Conservation (phyloP, 2,888 invertebrate species). For the Acleris laterana region DNA sequence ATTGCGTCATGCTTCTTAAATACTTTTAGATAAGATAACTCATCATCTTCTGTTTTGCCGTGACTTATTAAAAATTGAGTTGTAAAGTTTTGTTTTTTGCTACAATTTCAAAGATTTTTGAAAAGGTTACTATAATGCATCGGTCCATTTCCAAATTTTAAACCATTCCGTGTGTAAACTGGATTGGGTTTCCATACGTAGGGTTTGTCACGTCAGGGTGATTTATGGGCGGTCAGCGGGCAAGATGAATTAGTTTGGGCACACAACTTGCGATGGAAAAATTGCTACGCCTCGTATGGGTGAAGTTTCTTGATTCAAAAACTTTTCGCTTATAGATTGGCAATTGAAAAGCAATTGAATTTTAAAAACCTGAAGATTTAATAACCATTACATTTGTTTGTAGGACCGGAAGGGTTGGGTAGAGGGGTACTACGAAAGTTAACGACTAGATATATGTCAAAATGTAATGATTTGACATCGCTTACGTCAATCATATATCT, state of each 20-base stretch:
- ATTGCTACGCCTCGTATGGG: constrained; percentile 22
- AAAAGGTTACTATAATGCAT: not conserved
- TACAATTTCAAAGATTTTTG: not conserved
- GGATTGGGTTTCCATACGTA: constrained; percentile 26
- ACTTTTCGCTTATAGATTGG: constrained; percentile 1
- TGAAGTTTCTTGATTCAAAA: constrained; percentile 3
- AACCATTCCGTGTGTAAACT: constrained; percentile 7
- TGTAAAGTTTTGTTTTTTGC: too few relatives aligned
- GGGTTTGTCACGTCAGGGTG: constrained; percentile 20
- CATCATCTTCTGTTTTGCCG: too few relatives aligned
- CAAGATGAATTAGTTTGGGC: constrained; percentile 38
- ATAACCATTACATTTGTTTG: not conserved
- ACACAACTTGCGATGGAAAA: constrained; percentile 31
- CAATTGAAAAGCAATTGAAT: not conserved
- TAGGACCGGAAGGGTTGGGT: too few relatives aligned
- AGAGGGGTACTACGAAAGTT: too few relatives aligned
- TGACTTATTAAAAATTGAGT: too few relatives aligned
- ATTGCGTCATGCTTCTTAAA: too few relatives aligned
- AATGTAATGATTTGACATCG: too few relatives aligned
- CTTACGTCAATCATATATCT: too few relatives aligned
- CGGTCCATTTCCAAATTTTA: constrained; percentile 21
- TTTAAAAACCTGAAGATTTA: not conserved
- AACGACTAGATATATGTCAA: too few relatives aligned
- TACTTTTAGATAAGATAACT: too few relatives aligned
- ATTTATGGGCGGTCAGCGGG: constrained; percentile 31